Conservation (phyloP, 1,140 invertebrate species). For the Arctopsyche grandis region DNA sequence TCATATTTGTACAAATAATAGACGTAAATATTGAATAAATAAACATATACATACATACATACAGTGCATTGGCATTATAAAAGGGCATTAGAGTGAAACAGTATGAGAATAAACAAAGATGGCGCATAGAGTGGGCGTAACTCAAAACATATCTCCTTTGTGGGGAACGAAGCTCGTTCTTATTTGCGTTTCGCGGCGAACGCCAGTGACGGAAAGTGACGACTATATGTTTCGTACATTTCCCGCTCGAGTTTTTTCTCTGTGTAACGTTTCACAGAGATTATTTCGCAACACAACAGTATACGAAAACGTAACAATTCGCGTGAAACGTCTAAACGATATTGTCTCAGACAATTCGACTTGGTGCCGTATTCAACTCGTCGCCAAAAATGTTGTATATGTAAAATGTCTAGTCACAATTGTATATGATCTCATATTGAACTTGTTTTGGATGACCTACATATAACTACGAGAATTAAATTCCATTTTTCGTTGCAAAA, state of each 20-base stretch:
- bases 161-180: constrained; percentile 6
- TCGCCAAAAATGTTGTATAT: background rate
- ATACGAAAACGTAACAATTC: background rate
- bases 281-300: constrained; percentile 7
- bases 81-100: constrained; percentile 23
- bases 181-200: background rate
- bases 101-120: constrained; percentile 49
- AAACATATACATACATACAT: background rate
- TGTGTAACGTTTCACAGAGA: background rate
- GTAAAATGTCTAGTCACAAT: background rate
- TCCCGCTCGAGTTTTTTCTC: background rate
- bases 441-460: too few relatives aligned
- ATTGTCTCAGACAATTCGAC: background rate
- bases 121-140: constrained; percentile 53
- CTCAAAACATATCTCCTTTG: constrained; percentile 39
- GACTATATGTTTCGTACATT: background rate
- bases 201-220: background rate
- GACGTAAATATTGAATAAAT: too few relatives aligned
- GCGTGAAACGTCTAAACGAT: background rate
- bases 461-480: too few relatives aligned
- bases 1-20: too few relatives aligned
- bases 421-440: background rate
- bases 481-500: background rate
- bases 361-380: background rate
- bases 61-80: background rate